Base-by-base conservation (phyloP, 23 tunicate species). In the Diplosoma virens region DNA sequence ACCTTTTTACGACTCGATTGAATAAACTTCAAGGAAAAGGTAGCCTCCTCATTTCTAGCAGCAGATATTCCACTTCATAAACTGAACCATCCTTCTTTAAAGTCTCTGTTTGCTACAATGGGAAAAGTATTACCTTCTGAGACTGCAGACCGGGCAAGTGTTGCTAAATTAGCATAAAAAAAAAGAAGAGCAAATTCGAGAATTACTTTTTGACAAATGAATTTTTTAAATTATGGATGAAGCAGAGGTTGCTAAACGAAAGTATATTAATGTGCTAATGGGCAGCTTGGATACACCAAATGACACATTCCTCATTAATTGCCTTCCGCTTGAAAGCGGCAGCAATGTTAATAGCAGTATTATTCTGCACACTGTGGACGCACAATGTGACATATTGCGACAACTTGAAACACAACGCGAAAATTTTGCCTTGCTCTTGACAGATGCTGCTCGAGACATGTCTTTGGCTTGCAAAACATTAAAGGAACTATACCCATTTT, bases 341-440 rank as follows among this genome's bases (percentile, higher is more conserved):
- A 72, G 21, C 46, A 47, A 28, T 50, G 61, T 14, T 27, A 48
- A 34, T 27, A 72, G 78, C 78, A 34, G 74, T 37, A 34, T 67
- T 67, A 72, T 72, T 72, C 4, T 68, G 21, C 61, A 72, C 78
- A 72, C 36, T 72, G 78, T 72, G 60, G 78, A 48, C n/a, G n/a
- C n/a, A n/a, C n/a, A n/a, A n/a, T n/a, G n/a, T 33, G 78, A 72
- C 46, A 33, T 72, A 32, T 47, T 72, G 78, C 78, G 78, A 47
- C 78, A 72, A 72, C 78, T 72, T 72, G 61, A 35, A n/a, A 72
- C 78, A 25, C 25, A 72, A 34, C 78, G 78, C n/a, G 18, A 72
- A 72, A 32, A 72, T 47, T 72, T 72, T 72, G 59, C 60, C 9
- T 48, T 72, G 35, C 78, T 72, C 27, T 72, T 23, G 25, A 47